These are phyloP conservation scores for Vulpes lagopus DNA, from an alignment of 2,113 vertebrate genomes.

Conservation along the genomic window DNA sequence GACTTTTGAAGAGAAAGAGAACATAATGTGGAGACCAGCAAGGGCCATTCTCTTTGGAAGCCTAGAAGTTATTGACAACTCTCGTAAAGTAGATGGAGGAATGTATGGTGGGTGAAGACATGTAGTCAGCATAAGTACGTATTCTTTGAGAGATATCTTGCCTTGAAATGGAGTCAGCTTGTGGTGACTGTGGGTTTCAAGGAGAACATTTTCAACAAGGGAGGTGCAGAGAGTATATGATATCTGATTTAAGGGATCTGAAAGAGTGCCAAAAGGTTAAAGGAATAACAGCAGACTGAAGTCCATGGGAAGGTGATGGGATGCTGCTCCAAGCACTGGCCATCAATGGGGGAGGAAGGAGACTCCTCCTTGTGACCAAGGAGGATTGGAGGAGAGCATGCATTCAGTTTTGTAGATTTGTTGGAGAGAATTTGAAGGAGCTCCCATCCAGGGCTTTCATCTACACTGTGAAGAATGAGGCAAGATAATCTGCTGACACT, in stretches of 20 bases:
- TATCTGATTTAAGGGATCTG: neutral
- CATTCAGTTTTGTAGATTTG: neutral
- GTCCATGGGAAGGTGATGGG: neutral
- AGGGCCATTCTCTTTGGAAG: neutral
- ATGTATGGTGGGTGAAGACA: neutral
- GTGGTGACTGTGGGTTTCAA: neutral
- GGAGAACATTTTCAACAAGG: neutral
- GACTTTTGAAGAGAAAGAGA: neutral
- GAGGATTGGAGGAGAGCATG: fast-evolving
- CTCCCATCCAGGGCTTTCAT: neutral
- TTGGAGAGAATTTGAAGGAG: neutral
- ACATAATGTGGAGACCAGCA: neutral
- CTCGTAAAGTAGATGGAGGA: neutral
- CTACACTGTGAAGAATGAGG: neutral
- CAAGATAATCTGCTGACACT: neutral
- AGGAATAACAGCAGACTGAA: neutral
- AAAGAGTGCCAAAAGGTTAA: too few relatives aligned
- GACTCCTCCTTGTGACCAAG: neutral
- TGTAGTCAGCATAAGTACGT: neutral
- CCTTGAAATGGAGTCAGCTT: neutral
- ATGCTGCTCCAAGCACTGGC: fast-evolving
- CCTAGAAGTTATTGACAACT: neutral
- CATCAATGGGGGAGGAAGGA: neutral
- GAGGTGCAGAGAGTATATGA: neutral
- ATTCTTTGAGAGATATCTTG: neutral